Evolutionary conservation across 2,888 invertebrate species (phyloP).

Genomic region (Auanema sp.): DNA sequence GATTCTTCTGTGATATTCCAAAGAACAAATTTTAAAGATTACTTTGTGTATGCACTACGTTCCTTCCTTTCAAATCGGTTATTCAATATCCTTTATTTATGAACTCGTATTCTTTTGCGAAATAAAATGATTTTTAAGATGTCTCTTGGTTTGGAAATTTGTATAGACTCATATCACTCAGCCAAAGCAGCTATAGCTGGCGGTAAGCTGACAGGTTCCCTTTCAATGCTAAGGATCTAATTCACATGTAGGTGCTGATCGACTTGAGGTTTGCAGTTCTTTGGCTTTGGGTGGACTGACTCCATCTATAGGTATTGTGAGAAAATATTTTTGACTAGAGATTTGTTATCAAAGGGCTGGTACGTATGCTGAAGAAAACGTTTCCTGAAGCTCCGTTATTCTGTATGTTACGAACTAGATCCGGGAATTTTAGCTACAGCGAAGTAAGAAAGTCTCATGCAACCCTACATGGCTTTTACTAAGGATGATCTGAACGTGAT

Average conservation of each 20-base stretch:
- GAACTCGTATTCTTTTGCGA: neutral
- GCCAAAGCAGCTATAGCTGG: conserved; percentile 33
- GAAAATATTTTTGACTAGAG: neutral
- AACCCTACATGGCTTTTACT: neutral
- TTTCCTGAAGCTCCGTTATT: conserved; percentile 23
- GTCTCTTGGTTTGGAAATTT: conserved; percentile 30
- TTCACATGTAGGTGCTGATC: conserved; percentile 29
- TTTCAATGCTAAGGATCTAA: too few relatives aligned
- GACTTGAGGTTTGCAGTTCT: conserved; percentile 39
- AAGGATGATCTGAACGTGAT: conserved; percentile 17
- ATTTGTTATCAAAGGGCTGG: conserved; percentile 37
- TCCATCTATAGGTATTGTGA: conserved; percentile 33
- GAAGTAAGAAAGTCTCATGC: neutral
- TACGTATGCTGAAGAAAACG: conserved; percentile 21
- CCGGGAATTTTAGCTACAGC: conserved; percentile 40
- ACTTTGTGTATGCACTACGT: too few relatives aligned
- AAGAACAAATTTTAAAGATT: neutral
- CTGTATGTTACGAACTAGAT: conserved; percentile 39
- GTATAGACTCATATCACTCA: conserved; percentile 42
- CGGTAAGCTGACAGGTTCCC: conserved; percentile 19
- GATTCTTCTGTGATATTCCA: neutral
- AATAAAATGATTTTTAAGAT: neutral
- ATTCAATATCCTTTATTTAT: neutral
- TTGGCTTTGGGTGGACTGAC: conserved; percentile 35
- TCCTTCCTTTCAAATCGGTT: too few relatives aligned